Base-by-base conservation (phyloP, 1,140 invertebrate genomes). In the Drosophila melanogaster region DNA sequence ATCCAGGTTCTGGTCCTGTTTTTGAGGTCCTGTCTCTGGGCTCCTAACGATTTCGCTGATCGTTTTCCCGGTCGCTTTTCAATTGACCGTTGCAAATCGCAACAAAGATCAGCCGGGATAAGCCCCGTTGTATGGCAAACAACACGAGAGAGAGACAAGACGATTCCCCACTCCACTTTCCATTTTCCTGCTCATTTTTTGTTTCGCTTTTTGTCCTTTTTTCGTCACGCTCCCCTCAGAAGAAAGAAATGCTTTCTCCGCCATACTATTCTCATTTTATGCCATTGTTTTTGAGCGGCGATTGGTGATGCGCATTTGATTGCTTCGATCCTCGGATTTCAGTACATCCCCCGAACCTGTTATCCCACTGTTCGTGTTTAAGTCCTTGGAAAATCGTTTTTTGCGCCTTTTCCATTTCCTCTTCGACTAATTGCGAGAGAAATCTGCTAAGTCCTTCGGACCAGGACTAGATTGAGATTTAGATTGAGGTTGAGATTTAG, bases 81-180 rank as follows among this genome's bases (percentile, higher is more conserved):
- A 91, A 91, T 91, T 91, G 90, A 91, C 90, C 90, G 77, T 90
- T 77, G 53, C 44, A 75, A 75, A 56, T 87, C 80, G 90, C 75
- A 90, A 87, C 84, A 89, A 77, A 86, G 90, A 80, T 91, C 70
- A 91, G 90, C 83, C 67, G 41, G 90, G 90, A 91, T 91, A 79
- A 91, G 90, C 90, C 71, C 11, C 35, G 59, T 87, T 87, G 74
- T 81, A 81, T 75, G 67, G 57, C 62, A 86, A 50, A 70, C 35
- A 35, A 30, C 50, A 41, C 1, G 19, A 26, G 24, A 26, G 14
- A 26, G 26, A 12, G 22, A n/a, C 8, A 17, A 26, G 47, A 33
- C 26, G 14, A 33, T 59, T 49, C 57, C 44, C 24, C 22, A 30
- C 46, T 58, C 43, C 69, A 46, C 69, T 49, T 55, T 58, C 37